phyloP scores from a whole-genome alignment of 2,797 vertebrate genomes.

The Vipera latastei region DNA sequence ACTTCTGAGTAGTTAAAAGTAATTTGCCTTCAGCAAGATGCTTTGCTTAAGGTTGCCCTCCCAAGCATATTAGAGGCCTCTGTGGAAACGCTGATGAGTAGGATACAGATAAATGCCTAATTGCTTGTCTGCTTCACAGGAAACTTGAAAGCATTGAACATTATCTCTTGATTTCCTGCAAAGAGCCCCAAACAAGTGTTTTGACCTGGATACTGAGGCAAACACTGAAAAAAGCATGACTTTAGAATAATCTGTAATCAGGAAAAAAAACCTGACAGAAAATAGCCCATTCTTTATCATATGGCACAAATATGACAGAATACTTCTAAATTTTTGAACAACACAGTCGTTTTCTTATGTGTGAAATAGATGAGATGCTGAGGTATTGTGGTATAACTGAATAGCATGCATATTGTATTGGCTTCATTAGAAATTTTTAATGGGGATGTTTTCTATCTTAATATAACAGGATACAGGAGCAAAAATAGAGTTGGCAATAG shows the following conservation, averaged over 20 bases:
- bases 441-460: neutral
- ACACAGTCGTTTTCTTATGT: neutral
- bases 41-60: constrained; percentile 7
- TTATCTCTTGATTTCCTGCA: neutral
- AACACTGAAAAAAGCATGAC: neutral
- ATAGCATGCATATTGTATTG: neutral
- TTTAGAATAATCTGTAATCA: neutral
- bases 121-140: neutral
- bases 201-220: neutral
- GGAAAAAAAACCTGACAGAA: neutral
- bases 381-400: neutral
- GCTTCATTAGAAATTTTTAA: neutral
- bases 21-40: constrained; percentile 15
- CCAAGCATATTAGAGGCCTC: constrained; percentile 1
- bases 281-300: neutral
- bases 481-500: neutral
- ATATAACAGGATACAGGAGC: neutral
- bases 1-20: constrained; percentile 20
- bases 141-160: neutral
- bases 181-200: neutral
- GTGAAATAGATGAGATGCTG: neutral
- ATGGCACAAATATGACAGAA: neutral
- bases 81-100: neutral
- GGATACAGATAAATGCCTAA: neutral
- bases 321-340: neutral